Conservation (phyloP, 64 coral and sea anemone genomes). For the Dendronephthya gigantea region DNA sequence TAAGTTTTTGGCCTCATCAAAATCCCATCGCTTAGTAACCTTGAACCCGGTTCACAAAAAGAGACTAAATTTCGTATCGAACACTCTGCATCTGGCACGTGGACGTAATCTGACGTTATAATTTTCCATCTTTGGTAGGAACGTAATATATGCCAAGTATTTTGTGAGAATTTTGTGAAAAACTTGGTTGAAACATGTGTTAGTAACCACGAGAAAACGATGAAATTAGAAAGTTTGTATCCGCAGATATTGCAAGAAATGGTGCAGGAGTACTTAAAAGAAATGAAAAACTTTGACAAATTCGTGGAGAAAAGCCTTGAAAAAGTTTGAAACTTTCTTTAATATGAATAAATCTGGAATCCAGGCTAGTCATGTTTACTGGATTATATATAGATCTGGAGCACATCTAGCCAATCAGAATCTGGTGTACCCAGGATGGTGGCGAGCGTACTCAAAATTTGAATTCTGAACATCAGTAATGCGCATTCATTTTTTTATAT, state of each 20-base stretch:
- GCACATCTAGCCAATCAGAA: too few relatives aligned
- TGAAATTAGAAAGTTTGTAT: conserved; percentile 58
- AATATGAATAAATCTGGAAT: neutral
- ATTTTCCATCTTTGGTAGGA: conserved; percentile 44
- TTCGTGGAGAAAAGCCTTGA: conserved; percentile 61
- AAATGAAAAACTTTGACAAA: conserved; percentile 44
- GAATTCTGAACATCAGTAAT: too few relatives aligned
- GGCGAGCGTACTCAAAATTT: too few relatives aligned
- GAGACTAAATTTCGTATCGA: too few relatives aligned
- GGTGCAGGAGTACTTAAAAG: conserved; percentile 46
- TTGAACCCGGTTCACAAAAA: too few relatives aligned
- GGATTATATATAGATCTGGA: too few relatives aligned
- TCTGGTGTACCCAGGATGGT: too few relatives aligned
- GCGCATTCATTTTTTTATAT: too few relatives aligned
- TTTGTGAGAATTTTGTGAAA: conserved; percentile 67
- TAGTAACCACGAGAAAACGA: conserved; percentile 59
- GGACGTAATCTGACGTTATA: neutral
- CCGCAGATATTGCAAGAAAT: conserved; percentile 63
- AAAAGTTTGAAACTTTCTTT: conserved; percentile 23
- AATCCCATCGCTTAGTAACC: too few relatives aligned
- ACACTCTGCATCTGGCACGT: neutral
- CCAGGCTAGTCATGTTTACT: neutral
- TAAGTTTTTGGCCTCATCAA: too few relatives aligned
- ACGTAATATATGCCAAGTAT: conserved; percentile 45
- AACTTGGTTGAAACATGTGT: conserved; percentile 62